Conservation (phyloP, 2,888 invertebrate genomes). For the Drosophila glabriapex region DNA sequence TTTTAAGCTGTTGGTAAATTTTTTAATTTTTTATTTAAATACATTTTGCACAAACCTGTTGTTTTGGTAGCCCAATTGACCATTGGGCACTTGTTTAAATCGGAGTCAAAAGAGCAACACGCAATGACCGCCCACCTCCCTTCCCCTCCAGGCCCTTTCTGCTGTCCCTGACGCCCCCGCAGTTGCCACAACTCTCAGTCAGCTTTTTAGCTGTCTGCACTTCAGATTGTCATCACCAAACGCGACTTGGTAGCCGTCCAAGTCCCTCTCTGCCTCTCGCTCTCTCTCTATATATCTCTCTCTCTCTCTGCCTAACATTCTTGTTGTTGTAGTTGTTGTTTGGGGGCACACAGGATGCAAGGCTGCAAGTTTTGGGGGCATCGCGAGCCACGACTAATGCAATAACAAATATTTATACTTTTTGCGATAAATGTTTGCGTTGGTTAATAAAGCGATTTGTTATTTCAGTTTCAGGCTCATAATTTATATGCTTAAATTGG, state of each 20-base stretch:
- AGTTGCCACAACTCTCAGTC: background rate
- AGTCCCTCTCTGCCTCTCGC: background rate
- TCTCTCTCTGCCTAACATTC: conserved; percentile 32
- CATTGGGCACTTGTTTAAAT: conserved; percentile 40
- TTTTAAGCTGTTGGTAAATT: background rate
- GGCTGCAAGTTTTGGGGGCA: conserved; percentile 25
- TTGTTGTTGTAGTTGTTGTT: conserved; percentile 15
- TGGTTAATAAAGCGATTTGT: conserved; percentile 82
- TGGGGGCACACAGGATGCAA: conserved; percentile 44
- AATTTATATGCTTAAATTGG: conserved; percentile 79
- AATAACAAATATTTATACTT: conserved; percentile 85
- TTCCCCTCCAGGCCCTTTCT: background rate
- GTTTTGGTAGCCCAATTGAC: conserved; percentile 33
- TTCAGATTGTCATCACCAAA: conserved; percentile 70
- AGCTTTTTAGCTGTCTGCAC: conserved; percentile 49
- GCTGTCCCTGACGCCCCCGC: conserved; percentile 27
- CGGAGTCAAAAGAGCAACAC: conserved; percentile 29
- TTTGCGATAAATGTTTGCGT: conserved; percentile 83
- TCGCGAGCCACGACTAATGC: conserved; percentile 64
- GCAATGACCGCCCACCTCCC: conserved; percentile 20
- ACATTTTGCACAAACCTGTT: background rate
- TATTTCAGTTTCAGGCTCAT: conserved; percentile 77
- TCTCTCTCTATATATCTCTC: too few species aligned
- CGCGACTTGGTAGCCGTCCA: conserved; percentile 25
- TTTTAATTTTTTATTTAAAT: background rate